Evolutionary conservation across 1,140 invertebrate species (phyloP), one percentile per base, ranked within the genome.

Genomic region (Diploscapter pachys): DNA sequence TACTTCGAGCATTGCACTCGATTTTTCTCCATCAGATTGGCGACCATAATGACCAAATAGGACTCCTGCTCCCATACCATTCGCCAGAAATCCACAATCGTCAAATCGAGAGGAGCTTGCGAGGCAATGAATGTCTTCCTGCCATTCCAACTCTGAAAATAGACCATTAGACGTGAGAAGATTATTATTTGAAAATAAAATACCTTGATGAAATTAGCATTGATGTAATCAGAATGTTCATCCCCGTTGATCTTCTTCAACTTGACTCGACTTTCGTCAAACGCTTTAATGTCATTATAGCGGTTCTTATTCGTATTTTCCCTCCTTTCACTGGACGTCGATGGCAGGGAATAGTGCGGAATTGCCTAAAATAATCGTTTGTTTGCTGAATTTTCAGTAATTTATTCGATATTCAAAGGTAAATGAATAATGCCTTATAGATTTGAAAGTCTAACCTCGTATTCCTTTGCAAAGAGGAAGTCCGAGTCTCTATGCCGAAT

Each of bases 41-140:
- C 73, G 9, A 82, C 48, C 68, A 80, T 74, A 9, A 81, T 73
- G 5, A 78, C 53, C 52, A 79, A 63, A 31, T 63, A 50, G 49
- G 61, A 63, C 9, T 79, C 67, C 11, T 75, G 63, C 31, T 76
- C 77, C 69, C 73, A 72, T 80, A 94, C 92, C 95, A 97, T 98
- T 78, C 94, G 89, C 96, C 96, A 98, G 88, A 98, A 98, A 87
- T 99, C 96, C 85, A 95, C 94, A 61, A 95, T 89, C 0, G 96
- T 98, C 62, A 92, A 93, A 86, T 95, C 94, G 77, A 98, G 86
- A 6, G 95, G 95, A 51, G 96, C 96, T 90, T 98, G 94, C 3
- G 94, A 79, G 5, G 85, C 87, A 11, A 88, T 88, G 76, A 86
- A 85, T 8, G 57, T 59, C 67, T 86, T 86, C 67, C 72, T 68